Evolutionary conservation across 2,113 vertebrate species (phyloP).

Genomic region (Dicaeum eximium): DNA sequence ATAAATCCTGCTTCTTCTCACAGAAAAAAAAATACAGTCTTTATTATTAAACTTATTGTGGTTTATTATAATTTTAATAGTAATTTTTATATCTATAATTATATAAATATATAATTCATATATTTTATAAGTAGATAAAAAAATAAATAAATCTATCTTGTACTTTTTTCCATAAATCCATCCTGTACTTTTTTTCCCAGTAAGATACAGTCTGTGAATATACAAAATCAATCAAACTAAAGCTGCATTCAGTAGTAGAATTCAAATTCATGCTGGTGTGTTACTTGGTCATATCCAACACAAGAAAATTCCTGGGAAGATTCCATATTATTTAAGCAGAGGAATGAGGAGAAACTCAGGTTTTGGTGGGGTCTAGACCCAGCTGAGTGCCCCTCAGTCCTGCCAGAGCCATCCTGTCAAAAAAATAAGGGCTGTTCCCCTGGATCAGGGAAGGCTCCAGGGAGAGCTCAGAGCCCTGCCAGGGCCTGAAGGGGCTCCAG

Average conservation of each 20-base stretch:
- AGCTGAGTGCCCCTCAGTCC: neutral
- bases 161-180: neutral
- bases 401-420: neutral
- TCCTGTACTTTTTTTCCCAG: neutral
- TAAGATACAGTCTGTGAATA: neutral
- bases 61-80: neutral
- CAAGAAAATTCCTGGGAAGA: neutral
- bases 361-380: neutral
- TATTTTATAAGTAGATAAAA: neutral
- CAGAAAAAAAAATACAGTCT: neutral
- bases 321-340: neutral
- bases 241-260: neutral
- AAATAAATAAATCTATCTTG: neutral
- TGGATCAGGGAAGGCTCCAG: fast-evolving
- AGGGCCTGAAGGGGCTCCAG: neutral
- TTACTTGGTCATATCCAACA: neutral
- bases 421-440: fast-evolving
- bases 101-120: no score
- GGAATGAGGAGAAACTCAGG: neutral
- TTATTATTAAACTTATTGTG: neutral
- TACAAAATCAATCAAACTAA: neutral
- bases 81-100: no score
- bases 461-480: fast-evolving
- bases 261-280: neutral
- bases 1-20: neutral